Percentiles rank a stretch among this genome's conserved stretches.
phyloP scores from a whole-genome alignment of 2,113 vertebrate genomes.

The Furnarius figulus region DNA sequence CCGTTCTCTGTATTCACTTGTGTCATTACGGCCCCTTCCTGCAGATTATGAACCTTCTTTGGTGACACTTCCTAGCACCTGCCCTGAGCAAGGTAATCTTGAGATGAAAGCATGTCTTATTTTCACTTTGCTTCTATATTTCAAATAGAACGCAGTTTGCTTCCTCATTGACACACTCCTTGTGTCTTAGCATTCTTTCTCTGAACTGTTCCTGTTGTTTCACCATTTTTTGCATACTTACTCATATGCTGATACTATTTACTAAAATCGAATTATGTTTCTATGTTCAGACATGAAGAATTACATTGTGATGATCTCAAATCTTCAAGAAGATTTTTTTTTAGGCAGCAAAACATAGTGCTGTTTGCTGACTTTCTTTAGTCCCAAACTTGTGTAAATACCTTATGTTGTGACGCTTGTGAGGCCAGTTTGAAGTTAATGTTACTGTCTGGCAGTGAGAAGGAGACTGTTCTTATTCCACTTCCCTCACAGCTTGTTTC shows the following conservation, averaged over 20 bases:
- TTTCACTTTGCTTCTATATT: neutral
- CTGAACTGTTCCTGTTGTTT: neutral
- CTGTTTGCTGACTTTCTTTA: neutral
- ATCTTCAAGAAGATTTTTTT: neutral
- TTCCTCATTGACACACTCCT: neutral
- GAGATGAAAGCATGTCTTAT: neutral
- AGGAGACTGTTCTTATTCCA: neutral
- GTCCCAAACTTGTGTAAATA: neutral
- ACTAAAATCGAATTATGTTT: neutral
- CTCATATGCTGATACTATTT: neutral
- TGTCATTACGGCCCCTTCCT: constrained; percentile 90
- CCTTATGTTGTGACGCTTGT: neutral
- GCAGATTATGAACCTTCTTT: constrained; percentile 84
- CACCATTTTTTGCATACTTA: neutral
- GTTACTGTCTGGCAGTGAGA: neutral
- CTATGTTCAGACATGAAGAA: neutral
- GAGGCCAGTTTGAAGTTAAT: neutral
- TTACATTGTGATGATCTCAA: neutral
- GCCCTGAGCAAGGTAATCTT: constrained; percentile 76
- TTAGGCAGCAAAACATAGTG: neutral
- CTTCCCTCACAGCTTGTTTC: neutral
- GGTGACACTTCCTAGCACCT: constrained; percentile 80
- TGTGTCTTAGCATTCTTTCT: neutral
- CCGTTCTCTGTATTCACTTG: constrained; percentile 86
- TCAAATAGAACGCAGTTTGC: neutral